phyloP scores from a whole-genome alignment of 2,113 vertebrate genomes.

The Ochotona princeps region DNA sequence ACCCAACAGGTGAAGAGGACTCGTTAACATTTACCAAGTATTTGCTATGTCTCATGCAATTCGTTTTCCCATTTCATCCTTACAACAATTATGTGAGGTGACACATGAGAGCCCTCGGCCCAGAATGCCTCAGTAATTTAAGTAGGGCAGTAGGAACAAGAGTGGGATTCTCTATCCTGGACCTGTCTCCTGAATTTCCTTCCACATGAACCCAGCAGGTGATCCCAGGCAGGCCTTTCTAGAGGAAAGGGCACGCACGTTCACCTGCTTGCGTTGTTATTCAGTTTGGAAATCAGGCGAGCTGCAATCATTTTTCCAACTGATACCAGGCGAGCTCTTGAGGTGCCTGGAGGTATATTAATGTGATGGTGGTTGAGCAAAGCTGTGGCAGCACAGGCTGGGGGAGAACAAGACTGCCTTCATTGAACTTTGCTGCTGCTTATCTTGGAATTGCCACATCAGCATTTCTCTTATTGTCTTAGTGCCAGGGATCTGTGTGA shows the following conservation, averaged over 20 bases:
- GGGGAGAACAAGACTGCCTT: not conserved
- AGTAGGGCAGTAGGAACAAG: not conserved
- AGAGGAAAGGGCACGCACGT: not conserved
- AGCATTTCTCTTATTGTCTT: not conserved
- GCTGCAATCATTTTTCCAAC: not conserved
- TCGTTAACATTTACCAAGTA: not conserved
- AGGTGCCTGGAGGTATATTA: too few species aligned
- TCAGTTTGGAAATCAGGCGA: constrained; percentile 35
- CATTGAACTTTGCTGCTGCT: not conserved
- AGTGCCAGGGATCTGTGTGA: not conserved
- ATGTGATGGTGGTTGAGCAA: not conserved
- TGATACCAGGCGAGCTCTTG: not conserved
- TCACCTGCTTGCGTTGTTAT: not conserved
- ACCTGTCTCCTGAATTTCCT: not conserved
- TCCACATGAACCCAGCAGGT: not conserved
- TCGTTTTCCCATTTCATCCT: not conserved
- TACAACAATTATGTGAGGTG: not conserved
- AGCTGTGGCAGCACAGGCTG: not conserved
- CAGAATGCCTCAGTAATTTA: not conserved
- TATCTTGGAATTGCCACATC: not conserved
- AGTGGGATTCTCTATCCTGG: not conserved
- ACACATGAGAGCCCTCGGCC: not conserved
- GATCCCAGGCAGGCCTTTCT: not conserved
- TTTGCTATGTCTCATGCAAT: not conserved
- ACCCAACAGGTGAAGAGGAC: not conserved